A percentile compares a stretch with the other conserved stretches of the same genome.
Conservation (phyloP, 1,140 invertebrate species). For the Apis laboriosa region DNA sequence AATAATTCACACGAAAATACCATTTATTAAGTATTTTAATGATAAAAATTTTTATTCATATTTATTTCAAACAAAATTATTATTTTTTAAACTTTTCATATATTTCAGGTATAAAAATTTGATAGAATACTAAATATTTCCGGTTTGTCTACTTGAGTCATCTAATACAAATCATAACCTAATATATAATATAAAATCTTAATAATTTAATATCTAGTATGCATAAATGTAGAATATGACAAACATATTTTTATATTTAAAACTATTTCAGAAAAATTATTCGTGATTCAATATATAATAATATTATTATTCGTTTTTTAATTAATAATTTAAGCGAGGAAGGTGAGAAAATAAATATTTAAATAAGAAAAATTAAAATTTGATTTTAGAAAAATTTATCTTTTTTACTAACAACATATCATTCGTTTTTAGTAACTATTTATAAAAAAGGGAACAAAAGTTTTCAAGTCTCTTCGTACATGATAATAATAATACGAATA, state of each 20-base stretch:
- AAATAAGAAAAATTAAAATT: neutral
- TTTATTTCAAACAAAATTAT: neutral
- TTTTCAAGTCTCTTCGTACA: neutral
- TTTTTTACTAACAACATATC: neutral
- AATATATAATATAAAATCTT: too few species aligned
- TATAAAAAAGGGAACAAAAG: neutral
- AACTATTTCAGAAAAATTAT: neutral
- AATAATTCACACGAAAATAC: too few species aligned
- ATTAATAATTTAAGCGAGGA: neutral
- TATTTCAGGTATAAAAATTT: neutral
- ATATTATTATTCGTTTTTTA: neutral
- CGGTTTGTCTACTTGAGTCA: too few species aligned
- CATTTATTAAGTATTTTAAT: too few species aligned
- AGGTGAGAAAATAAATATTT: neutral
- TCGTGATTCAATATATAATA: too few species aligned
- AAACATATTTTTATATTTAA: neutral
- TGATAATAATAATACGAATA: neutral
- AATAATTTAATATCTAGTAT: constrained; percentile 17
- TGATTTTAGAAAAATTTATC: neutral
- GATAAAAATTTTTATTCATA: too few species aligned
- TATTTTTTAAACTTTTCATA: neutral
- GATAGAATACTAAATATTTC: neutral
- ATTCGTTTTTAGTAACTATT: neutral
- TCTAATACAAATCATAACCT: neutral
- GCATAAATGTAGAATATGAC: constrained; percentile 2